Percentiles rank a stretch among this genome's conserved stretches.
Evolutionary conservation across 2,888 invertebrate species (phyloP).

Genomic region (Drosophila paracracens): DNA sequence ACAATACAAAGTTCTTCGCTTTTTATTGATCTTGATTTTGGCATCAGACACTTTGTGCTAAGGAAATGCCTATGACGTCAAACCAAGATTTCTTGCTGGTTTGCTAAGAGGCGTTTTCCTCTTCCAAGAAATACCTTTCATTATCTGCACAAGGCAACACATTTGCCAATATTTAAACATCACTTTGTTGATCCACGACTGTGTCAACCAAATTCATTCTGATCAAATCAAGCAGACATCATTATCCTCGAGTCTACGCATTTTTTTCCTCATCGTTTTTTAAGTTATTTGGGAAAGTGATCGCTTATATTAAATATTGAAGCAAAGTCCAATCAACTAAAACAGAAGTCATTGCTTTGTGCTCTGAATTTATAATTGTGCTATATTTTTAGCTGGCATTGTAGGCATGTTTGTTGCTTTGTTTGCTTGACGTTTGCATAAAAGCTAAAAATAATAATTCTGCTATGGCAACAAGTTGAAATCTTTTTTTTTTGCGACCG

Average conservation of each 20-base stretch:
- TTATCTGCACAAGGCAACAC: background rate
- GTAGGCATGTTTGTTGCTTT: background rate
- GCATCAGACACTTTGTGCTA: background rate
- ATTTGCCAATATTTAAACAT: background rate
- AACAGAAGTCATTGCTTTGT: background rate
- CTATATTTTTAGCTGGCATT: background rate
- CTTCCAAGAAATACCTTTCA: background rate
- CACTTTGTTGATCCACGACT: background rate
- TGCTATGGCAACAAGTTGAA: background rate
- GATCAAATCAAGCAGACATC: background rate
- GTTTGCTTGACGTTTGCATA: background rate
- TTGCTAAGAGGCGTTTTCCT: too few species aligned
- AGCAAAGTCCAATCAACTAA: background rate
- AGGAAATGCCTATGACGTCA: background rate
- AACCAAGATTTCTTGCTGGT: background rate
- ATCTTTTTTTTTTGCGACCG: slow-evolving; percentile 3
- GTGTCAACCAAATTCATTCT: background rate
- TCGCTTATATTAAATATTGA: background rate
- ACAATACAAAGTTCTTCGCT: too few species aligned
- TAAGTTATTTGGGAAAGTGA: background rate
- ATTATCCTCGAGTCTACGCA: background rate
- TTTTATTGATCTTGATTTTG: too few species aligned
- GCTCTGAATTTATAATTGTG: background rate
- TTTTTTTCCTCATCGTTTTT: background rate
- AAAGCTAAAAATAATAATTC: background rate